Conservation (phyloP, 2,113 vertebrate species). For the Cavia aperea region DNA sequence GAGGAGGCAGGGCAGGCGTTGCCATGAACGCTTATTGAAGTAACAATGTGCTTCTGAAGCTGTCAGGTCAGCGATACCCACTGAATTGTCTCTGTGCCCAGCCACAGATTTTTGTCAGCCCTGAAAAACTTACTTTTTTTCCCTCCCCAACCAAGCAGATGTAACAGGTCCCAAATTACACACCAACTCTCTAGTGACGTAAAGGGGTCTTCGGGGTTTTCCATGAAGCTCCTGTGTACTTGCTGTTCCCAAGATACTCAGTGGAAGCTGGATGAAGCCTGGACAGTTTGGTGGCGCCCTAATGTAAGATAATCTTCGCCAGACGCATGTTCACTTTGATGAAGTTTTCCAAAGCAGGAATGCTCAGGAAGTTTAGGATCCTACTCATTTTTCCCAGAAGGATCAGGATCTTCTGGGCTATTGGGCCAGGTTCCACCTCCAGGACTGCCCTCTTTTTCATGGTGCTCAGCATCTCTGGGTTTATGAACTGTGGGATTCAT, state of each 20-base stretch:
- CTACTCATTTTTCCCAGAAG: constrained; percentile 54
- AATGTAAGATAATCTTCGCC: rapidly evolving
- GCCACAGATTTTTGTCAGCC: neutral
- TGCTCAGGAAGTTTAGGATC: neutral
- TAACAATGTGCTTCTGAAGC: neutral
- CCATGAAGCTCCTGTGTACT: neutral
- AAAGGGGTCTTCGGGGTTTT: neutral
- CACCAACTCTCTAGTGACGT: neutral
- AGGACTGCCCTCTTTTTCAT: constrained; percentile 26
- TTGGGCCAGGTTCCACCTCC: neutral
- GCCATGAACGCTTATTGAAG: neutral
- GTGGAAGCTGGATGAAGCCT: neutral
- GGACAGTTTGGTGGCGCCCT: neutral
- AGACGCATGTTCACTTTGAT: rapidly evolving
- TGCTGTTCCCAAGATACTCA: too few relatives aligned
- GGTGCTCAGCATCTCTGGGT: neutral
- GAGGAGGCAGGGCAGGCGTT: too few relatives aligned
- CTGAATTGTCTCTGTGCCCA: neutral
- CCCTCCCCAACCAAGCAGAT: neutral
- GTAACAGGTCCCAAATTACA: neutral
- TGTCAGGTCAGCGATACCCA: too few relatives aligned
- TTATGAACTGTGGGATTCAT: constrained; percentile 21
- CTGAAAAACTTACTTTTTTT: neutral
- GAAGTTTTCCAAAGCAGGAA: constrained; percentile 41
- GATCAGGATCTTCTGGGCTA: neutral